These are phyloP conservation scores for Xyliphius kryptos DNA, from an alignment of 2,113 vertebrate genomes.

Conservation along the genomic window DNA sequence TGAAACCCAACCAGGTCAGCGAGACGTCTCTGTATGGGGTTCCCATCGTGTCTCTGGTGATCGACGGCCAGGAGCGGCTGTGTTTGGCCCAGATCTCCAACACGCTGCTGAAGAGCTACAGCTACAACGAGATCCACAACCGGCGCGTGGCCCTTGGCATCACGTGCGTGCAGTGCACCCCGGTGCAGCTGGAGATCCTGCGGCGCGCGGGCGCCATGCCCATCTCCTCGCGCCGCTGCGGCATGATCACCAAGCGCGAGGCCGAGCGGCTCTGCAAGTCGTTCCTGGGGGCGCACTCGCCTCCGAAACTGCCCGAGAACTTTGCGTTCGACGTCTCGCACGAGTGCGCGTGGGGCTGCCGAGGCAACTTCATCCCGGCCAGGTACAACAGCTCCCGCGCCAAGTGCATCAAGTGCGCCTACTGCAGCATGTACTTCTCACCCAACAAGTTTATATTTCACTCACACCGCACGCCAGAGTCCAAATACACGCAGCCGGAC, in stretches of 20 bases:
- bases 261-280: conserved; percentile 87
- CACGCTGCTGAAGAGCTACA: conserved; percentile 81
- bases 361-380: conserved; percentile 84
- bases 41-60: conserved; percentile 87
- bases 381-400: conserved; percentile 86
- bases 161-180: conserved; percentile 88
- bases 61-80: conserved; percentile 86
- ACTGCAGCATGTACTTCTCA: conserved; percentile 88
- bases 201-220: too few relatives aligned
- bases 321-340: too few relatives aligned
- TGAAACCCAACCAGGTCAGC: conserved; percentile 92
- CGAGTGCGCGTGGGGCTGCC: conserved; percentile 84
- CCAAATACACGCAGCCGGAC: conserved; percentile 85
- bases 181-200: conserved; percentile 85
- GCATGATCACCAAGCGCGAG: too few relatives aligned
- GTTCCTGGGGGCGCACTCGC: conserved; percentile 80
- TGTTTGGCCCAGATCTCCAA: conserved; percentile 88
- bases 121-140: too few relatives aligned
- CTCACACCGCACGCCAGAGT: conserved; percentile 81
- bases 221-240: too few relatives aligned
- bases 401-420: conserved; percentile 87
- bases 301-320: too few relatives aligned
- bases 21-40: conserved; percentile 90
- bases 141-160: conserved; percentile 84
- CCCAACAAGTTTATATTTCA: too few relatives aligned